phyloP scores from a whole-genome alignment of 2,888 invertebrate genomes.

The Trissolcus brochymenae region DNA sequence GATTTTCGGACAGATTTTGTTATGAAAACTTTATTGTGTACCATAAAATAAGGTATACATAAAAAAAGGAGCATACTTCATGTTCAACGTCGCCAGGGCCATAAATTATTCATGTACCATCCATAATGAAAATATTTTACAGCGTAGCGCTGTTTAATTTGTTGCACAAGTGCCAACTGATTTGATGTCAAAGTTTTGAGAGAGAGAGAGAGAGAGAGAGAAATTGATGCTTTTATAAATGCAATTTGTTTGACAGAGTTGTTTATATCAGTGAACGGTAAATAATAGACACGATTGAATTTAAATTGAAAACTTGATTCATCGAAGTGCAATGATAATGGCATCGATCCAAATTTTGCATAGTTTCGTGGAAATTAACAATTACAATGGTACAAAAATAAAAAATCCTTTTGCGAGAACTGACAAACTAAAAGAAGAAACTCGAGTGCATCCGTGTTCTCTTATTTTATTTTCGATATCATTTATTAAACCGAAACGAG shows the following conservation, averaged over 20 bases:
- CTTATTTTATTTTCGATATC: background rate
- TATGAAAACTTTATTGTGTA: conserved; percentile 3
- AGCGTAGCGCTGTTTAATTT: conserved; percentile 11
- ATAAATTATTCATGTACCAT: conserved; percentile 27
- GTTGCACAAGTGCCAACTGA: conserved; percentile 12
- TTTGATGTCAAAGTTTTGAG: conserved; percentile 7
- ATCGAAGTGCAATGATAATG: too few relatives aligned
- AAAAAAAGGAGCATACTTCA: conserved; percentile 1
- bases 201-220: too few relatives aligned
- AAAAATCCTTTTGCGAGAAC: too few relatives aligned
- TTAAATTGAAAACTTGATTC: too few relatives aligned
- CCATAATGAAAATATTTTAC: conserved; percentile 17
- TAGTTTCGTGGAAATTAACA: too few relatives aligned
- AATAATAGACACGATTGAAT: too few relatives aligned
- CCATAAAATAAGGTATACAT: conserved; percentile 5
- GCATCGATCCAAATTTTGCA: too few relatives aligned
- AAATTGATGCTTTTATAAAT: background rate
- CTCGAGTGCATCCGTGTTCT: background rate
- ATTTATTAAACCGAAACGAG: conserved; percentile 1
- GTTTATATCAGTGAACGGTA: too few relatives aligned
- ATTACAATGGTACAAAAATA: too few relatives aligned
- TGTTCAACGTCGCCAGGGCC: background rate
- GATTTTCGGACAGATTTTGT: too few relatives aligned
- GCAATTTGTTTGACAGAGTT: background rate
- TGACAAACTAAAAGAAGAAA: too few relatives aligned